Percentiles rank a stretch among this genome's conserved stretches.
phyloP scores from a whole-genome alignment of 1,140 invertebrate species.

The Colletes gigas region DNA sequence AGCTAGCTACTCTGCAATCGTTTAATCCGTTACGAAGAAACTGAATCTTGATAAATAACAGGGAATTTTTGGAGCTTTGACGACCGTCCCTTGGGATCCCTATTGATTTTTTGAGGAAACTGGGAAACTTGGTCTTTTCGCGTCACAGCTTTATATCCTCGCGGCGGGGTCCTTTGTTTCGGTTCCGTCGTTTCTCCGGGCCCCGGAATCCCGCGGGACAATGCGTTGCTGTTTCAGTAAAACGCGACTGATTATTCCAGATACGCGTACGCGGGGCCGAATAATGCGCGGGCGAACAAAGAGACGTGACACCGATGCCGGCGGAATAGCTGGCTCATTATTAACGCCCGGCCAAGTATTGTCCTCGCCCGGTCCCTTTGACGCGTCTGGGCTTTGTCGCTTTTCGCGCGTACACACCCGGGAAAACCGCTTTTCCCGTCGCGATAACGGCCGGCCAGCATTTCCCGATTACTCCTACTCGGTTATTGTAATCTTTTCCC shows the following conservation, averaged over 20 bases:
- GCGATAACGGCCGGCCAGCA: background rate
- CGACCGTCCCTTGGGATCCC: too few species aligned
- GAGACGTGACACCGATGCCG: constrained; percentile 17
- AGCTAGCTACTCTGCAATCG: too few species aligned
- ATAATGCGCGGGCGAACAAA: constrained; percentile 30
- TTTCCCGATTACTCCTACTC: too few species aligned
- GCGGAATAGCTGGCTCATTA: constrained; percentile 31
- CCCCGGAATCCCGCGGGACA: constrained; percentile 19
- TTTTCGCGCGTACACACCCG: background rate
- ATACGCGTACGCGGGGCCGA: constrained; percentile 10
- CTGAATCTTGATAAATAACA: too few species aligned
- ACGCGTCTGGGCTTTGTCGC: constrained; percentile 21
- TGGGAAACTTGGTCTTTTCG: constrained; percentile 23
- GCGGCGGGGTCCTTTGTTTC: constrained; percentile 50
- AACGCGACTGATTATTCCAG: constrained; percentile 53
- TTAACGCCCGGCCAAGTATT: constrained; percentile 21
- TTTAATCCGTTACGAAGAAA: too few species aligned
- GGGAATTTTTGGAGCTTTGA: too few species aligned
- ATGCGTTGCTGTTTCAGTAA: constrained; percentile 41
- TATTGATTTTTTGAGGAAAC: too few species aligned
- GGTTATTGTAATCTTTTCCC: too few species aligned
- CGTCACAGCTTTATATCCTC: constrained; percentile 29
- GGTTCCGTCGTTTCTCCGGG: constrained; percentile 13
- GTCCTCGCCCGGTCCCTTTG: background rate
- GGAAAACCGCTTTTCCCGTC: background rate